Conservation (phyloP, 1,140 invertebrate genomes). For the Thaumatotibia leucotreta region DNA sequence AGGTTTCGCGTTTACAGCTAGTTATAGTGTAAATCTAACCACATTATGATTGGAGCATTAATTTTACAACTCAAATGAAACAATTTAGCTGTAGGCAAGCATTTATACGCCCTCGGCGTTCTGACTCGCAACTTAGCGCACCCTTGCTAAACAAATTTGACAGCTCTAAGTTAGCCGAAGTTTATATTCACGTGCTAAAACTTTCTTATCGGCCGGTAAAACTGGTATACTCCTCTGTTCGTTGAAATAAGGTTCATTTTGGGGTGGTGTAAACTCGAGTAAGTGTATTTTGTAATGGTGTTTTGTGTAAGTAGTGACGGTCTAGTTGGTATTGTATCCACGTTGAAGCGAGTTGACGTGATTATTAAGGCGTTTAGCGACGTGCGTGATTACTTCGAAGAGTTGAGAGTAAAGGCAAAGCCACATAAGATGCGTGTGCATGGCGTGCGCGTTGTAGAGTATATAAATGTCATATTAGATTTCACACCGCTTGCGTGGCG, state of each 20-base stretch:
- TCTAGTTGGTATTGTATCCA: constrained; percentile 67
- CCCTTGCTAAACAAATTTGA: constrained; percentile 74
- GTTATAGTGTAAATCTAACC: constrained; percentile 26
- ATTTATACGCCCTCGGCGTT: constrained; percentile 58
- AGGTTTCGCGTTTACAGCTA: constrained; percentile 38
- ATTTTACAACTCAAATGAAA: constrained; percentile 71
- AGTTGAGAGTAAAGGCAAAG: constrained; percentile 15
- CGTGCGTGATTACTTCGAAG: constrained; percentile 29
- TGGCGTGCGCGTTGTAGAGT: no score
- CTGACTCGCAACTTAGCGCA: constrained; percentile 55
- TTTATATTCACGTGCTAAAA: constrained; percentile 55
- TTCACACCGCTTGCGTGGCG: no score
- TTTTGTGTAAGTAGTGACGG: constrained; percentile 48
- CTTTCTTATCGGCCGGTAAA: constrained; percentile 26
- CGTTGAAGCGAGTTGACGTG: constrained; percentile 65
- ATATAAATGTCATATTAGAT: no score
- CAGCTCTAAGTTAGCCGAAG: constrained; percentile 69
- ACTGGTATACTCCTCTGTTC: constrained; percentile 20
- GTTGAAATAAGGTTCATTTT: constrained; percentile 31
- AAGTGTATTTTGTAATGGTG: constrained; percentile 25
- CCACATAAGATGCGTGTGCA: no score
- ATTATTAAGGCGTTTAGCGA: constrained; percentile 65
- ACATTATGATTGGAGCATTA: constrained; percentile 59
- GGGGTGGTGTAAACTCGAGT: neutral
- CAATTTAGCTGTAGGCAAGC: constrained; percentile 67